These are phyloP conservation scores for Leptopilina syphax DNA, from an alignment of 2,888 invertebrate genomes.

Conservation along the genomic window DNA sequence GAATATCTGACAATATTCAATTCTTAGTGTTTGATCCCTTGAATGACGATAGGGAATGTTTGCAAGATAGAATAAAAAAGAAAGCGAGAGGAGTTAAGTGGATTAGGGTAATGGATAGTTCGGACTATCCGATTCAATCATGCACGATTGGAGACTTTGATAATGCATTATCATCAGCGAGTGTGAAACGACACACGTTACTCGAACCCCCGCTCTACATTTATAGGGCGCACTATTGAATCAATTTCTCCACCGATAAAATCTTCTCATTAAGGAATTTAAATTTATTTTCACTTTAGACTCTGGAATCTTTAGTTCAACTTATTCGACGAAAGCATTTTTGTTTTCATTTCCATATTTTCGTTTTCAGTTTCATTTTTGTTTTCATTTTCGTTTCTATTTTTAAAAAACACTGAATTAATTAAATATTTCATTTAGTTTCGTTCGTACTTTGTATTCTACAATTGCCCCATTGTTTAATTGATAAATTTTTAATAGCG, in stretches of 20 bases:
- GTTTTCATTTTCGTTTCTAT: neutral
- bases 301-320: too few relatives aligned
- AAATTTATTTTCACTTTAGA: neutral
- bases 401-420: too few relatives aligned
- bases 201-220: slow-evolving; percentile 37
- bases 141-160: slow-evolving; percentile 57
- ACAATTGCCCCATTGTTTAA: neutral
- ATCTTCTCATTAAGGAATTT: slow-evolving; percentile 20
- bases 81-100: slow-evolving; percentile 65
- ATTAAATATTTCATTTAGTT: too few relatives aligned
- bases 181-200: slow-evolving; percentile 56
- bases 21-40: slow-evolving; percentile 40
- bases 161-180: slow-evolving; percentile 48
- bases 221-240: neutral
- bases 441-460: neutral
- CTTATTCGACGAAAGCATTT: too few relatives aligned
- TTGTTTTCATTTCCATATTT: neutral
- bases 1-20: slow-evolving; percentile 52
- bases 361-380: neutral
- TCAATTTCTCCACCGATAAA: slow-evolving; percentile 17
- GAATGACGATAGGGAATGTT: slow-evolving; percentile 52
- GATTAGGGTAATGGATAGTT: slow-evolving; percentile 72
- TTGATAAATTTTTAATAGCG: slow-evolving; percentile 15
- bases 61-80: slow-evolving; percentile 61
- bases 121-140: slow-evolving; percentile 63